These are phyloP conservation scores for Bufo gargarizans DNA, from an alignment of 2,113 vertebrate genomes.

Conservation along the genomic window DNA sequence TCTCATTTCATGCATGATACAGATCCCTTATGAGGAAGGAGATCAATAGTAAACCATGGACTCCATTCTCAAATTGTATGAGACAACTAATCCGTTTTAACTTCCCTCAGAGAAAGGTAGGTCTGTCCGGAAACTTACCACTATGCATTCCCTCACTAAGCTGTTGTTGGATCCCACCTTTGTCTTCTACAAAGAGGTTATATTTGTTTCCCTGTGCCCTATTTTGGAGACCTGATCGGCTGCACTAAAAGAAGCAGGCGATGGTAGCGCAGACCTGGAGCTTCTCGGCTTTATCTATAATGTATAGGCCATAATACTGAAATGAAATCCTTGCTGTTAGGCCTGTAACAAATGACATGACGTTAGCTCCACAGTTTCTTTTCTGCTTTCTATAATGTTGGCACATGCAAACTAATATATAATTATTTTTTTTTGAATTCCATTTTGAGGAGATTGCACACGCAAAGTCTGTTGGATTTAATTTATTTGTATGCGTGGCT, in stretches of 20 bases:
- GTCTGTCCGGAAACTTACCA: not conserved
- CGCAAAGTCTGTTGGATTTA: slow-evolving; percentile 61
- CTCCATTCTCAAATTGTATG: not conserved
- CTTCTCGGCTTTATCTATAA: not conserved
- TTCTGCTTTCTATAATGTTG: slow-evolving; percentile 20
- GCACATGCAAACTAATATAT: slow-evolving; percentile 46
- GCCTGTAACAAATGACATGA: not conserved
- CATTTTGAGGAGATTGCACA: slow-evolving; percentile 12
- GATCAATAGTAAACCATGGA: not conserved
- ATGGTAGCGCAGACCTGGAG: not conserved
- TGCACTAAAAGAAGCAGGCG: not conserved
- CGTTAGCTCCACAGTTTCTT: not conserved
- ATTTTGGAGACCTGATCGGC: not conserved
- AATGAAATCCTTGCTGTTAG: not conserved
- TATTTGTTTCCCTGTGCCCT: not conserved
- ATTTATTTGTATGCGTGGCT: slow-evolving; percentile 69
- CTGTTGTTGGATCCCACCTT: not conserved
- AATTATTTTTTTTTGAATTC: slow-evolving; percentile 41
- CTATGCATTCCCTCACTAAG: slow-evolving; percentile 14
- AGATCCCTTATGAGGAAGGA: not conserved
- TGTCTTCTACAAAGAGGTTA: not conserved
- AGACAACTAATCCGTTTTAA: not conserved
- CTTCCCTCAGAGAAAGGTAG: not conserved
- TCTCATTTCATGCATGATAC: not conserved
- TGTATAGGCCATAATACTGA: not conserved